Base-by-base conservation (phyloP, 2,797 vertebrate genomes). In the Rhabdophis nuchalis region DNA sequence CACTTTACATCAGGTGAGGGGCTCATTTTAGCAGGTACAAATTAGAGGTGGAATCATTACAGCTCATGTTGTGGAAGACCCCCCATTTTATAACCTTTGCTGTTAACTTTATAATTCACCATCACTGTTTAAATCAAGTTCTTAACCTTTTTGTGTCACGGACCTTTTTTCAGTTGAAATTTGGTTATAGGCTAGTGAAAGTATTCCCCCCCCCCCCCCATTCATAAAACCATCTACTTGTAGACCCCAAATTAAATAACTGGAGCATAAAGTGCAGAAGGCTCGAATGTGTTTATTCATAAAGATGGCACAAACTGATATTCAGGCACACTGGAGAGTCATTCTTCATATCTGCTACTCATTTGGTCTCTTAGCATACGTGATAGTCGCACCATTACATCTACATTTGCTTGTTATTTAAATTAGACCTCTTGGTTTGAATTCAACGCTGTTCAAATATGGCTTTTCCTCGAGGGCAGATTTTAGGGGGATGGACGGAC, bases 191-290 rank as follows among this genome's bases (percentile, higher is more conserved):
- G 36, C 25, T 82, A 46, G 6, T 72, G 68, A 46, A 82, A 46
- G 72, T 82, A 50, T 8, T 32, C 10, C 0, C n/a, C 1, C 7
- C 10, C 9, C 1, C 0, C 18, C 7, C 36, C 3, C 9, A 82
- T 46, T 46, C 20, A 82, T 20, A 46, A 41, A 46, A 82, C 10
- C 77, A 12, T 2, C 4, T 82, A 82, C 23, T 46, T 46, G 41
- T 25, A 41, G 20, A 46, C 41, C 20, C 41, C 72, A 77, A 23
- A 20, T 82, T 82, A 88, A 60, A 20, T 50, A 64, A 11, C 25
- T 60, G 46, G 29, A 50, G 25, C 25, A 60, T 8, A 18, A 41
- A 60, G 27, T 88, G 25, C 23, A 60, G 58, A 60, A 25, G 0
- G 12, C 20, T 88, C 3, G 4, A 60, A 36, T 18, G 25, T n/a